phyloP scores from a whole-genome alignment of 2,113 vertebrate genomes.

The Clarias batrachus region DNA sequence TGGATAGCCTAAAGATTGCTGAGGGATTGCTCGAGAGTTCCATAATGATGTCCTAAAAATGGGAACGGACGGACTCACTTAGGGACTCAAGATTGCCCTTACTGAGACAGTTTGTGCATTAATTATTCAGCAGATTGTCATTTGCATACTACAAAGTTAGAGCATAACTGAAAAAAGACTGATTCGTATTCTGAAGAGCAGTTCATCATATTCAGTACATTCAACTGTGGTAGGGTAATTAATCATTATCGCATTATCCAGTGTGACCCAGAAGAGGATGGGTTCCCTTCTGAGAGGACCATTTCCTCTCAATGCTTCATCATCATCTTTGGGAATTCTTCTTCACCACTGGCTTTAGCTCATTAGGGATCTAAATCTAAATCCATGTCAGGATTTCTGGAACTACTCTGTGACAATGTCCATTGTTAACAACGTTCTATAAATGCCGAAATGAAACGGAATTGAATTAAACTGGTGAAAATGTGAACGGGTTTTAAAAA shows the following conservation, averaged over 20 bases:
- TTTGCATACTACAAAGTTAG: not conserved
- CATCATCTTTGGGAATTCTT: not conserved
- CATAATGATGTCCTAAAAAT: not conserved
- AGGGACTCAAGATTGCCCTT: not conserved
- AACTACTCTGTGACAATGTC: not conserved
- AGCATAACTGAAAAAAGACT: not conserved
- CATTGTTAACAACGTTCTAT: not conserved
- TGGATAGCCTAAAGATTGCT: not conserved
- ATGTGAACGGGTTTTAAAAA: not conserved
- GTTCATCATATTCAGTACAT: not conserved
- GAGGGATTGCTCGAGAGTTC: not conserved
- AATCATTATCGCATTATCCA: not conserved
- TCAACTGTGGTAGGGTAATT: not conserved
- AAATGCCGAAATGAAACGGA: not conserved
- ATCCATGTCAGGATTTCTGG: not conserved
- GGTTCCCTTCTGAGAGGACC: not conserved
- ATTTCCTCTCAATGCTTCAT: not conserved
- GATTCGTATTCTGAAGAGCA: not conserved
- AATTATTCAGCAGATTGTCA: not conserved
- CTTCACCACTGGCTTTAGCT: not conserved
- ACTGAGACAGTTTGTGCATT: not conserved
- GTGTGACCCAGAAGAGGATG: not conserved
- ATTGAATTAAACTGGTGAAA: not conserved
- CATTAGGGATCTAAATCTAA: not conserved
- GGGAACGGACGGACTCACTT: too few species aligned